Evolutionary conservation across 2,113 vertebrate genomes (phyloP).

Genomic region (Daubentonia madagascariensis): DNA sequence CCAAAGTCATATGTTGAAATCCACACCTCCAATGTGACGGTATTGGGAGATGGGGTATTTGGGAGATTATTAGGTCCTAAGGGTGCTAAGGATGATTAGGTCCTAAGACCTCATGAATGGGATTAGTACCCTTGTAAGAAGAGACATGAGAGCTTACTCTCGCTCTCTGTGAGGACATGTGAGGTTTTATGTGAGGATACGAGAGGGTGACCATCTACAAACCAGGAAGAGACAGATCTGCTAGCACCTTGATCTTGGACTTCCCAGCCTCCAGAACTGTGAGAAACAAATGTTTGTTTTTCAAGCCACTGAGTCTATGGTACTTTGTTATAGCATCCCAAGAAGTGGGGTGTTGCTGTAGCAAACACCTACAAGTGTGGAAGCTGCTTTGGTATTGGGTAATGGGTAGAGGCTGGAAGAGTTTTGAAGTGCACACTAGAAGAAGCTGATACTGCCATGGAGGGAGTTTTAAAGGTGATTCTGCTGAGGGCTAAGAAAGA

Average conservation of each 20-base stretch:
- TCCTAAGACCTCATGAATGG: not conserved
- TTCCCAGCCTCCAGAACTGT: not conserved
- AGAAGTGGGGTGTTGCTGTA: not conserved
- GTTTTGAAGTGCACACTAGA: not conserved
- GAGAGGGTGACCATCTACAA: not conserved
- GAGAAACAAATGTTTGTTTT: not conserved
- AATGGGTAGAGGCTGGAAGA: not conserved
- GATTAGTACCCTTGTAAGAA: not conserved
- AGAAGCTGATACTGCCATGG: not conserved
- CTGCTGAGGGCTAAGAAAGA: not conserved
- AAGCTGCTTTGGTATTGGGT: not conserved
- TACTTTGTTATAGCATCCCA: not conserved
- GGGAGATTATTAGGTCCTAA: not conserved
- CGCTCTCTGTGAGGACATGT: not conserved
- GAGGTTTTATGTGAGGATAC: not conserved
- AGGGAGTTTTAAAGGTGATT: not conserved
- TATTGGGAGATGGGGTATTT: not conserved
- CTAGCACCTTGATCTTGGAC: not conserved
- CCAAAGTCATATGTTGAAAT: not conserved
- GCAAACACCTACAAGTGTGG: not conserved
- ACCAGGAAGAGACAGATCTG: not conserved
- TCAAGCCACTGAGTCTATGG: not conserved
- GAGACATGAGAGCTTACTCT: not conserved
- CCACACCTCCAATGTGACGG: not conserved
- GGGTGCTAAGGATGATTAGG: not conserved